A percentile compares a stretch with the other conserved stretches of the same genome.
Conservation (phyloP, 2,113 vertebrate genomes). For the Tonatia bakeri region DNA sequence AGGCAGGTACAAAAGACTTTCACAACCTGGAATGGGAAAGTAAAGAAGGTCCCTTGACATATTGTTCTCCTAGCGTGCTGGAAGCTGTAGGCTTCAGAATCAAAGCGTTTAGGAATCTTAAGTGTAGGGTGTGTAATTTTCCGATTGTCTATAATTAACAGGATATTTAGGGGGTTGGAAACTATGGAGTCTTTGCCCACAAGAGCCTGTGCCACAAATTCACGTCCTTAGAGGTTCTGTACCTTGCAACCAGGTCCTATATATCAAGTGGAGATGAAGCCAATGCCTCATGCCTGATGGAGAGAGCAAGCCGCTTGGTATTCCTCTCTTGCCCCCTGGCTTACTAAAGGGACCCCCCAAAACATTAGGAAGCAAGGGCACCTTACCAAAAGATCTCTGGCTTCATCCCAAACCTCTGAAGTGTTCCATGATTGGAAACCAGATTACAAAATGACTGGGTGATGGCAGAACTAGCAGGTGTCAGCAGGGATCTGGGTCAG, state of each 20-base stretch:
- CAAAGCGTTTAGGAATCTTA: background rate
- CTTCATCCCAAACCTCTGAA: background rate
- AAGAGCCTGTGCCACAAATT: background rate
- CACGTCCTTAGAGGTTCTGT: background rate
- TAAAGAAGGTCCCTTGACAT: background rate
- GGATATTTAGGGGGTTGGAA: background rate
- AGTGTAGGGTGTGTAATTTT: background rate
- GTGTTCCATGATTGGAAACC: background rate
- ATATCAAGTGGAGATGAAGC: background rate
- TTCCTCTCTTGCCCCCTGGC: background rate
- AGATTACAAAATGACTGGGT: background rate
- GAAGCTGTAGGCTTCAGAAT: background rate
- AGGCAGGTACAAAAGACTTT: background rate
- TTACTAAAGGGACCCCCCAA: background rate
- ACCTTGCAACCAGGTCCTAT: background rate
- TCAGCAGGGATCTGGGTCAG: background rate
- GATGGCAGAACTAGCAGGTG: background rate
- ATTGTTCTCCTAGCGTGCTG: background rate
- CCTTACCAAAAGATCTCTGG: background rate
- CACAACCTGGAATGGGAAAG: background rate
- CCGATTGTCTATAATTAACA: background rate
- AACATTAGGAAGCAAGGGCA: background rate
- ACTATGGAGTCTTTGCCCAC: background rate
- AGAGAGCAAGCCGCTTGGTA: background rate
- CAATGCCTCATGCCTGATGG: background rate